Evolutionary conservation across 2,797 vertebrate genomes (phyloP), one percentile per base, ranked within the genome.

Genomic region (Pipistrellus kuhlii): DNA sequence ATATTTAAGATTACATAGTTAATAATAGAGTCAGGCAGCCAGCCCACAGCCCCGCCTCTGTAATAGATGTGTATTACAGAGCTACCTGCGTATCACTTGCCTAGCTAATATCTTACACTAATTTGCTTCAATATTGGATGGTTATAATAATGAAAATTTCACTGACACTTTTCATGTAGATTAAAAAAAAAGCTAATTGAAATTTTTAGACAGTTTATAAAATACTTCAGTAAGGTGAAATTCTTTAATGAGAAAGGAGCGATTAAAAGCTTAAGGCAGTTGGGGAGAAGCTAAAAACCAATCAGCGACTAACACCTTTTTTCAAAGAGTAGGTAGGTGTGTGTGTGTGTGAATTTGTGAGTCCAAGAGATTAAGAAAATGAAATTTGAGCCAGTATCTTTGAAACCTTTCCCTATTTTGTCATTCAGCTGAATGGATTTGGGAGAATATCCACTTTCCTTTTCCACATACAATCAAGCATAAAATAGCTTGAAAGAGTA

Each of bases 191-290:
- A 69, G n/a, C 35, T 91, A 71, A 95, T 71, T 90, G 77, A 78
- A 83, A 68, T n/a, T 64, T 94, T 94, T 62, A 68, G 80, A 57
- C 48, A 85, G 72, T 78, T 87, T 95, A 62, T 93, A 91, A 94
- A 85, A 81, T 77, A 90, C 7, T 81, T 41, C 55, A 84, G 17
- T 86, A 59, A 84, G 59, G 66, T 72, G 0, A 68, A 68, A 80
- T 88, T 95, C 66, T 66, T 94, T 93, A 76, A 82, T 83, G 81
- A 88, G 83, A 73, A 59, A 35, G 66, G 57, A 30, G 59, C 88
- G 64, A 83, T 55, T 41, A 86, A 93, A 96, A 93, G 20, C 59
- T 85, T 57, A 35, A 84, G 71, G 38, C 81, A 88, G 9, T 81
- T 93, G 69, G 69, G 46, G 82, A 76, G 59, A 90, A n/a, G 27